Base-by-base conservation (phyloP, 2,113 vertebrate genomes). In the Gymnobelideus leadbeateri region DNA sequence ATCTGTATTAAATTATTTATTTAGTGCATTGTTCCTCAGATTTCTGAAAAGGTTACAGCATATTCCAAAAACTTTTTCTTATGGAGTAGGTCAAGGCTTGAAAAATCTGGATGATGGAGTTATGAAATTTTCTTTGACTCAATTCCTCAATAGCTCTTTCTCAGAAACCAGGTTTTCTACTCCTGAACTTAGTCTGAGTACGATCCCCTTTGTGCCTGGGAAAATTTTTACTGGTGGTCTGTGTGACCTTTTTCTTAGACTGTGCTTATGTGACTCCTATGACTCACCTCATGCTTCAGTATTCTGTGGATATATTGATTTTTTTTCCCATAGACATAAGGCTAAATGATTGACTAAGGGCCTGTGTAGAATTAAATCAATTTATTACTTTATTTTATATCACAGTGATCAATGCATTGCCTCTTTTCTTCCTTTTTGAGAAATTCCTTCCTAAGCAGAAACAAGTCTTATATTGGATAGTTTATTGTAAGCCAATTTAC, bases 91-190 rank as follows among this genome's bases (percentile, higher is more conserved):
- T n/a, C 31, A 3, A 50, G 50, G 8, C 55, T 68, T 57, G 51
- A 31, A 94, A 53, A 91, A 52, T 55, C 43, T 90, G 8, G 53
- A 94, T 94, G 1, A 54, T 1, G 28, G 77, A 7, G 37, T 0
- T 95, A 89, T 91, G 84, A 37, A 8, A 90, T 68, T 92, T 95
- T 92, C 23, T 77, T n/a, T 19, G 31, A 68, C 11, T 68, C 61
- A 37, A 37, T 37, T 68, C 61, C 61, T 94, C 26, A 53, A 55
- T 94, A 61, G 1, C 52, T 10, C 8, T 94, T 31, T 94, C 91
- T 96, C 26, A 94, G 26, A 52, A 61, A 92, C 28, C 92, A 94
- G 49, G 47, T 43, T 92, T 90, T 37, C 91, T 95, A 57, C 53
- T 93, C 10, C 91, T 47, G 68, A 11, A 84, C 53, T 26, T 51